Base-by-base conservation (phyloP, 2,888 invertebrate genomes). In the Oscheius sp. region DNA sequence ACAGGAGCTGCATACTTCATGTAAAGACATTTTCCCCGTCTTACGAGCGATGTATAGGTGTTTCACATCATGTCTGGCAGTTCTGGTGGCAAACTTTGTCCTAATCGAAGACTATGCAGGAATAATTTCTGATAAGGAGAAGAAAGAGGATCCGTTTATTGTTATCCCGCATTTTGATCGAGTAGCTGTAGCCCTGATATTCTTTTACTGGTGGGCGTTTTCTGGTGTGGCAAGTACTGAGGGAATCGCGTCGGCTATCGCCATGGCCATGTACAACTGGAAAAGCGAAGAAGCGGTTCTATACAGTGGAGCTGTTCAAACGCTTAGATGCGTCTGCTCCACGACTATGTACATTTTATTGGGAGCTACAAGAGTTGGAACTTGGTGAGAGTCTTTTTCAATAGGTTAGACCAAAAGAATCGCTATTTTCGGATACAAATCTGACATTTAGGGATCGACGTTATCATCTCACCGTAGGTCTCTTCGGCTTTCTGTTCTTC, bases 251-350 rank as follows among this genome's bases (percentile, higher is more conserved):
- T 75, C 82, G 0, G 77, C 80, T 2, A 77, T 81, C 59, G 78
- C 79, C 37, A 82, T 82, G 42, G 79, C 80, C 29, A 82, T 82
- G 80, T 82, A 77, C 73, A 79, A 78, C 35, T 82, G 82, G 82
- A 79, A 74, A 7, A 78, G 79, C 13, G 70, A 76, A 47, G 73
- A 82, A 57, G 82, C 82, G 7, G 78, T 80, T 13, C 73, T 80
- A 4, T 82, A 80, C 66, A 79, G 78, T 66, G 80, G 83, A 35
- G 74, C 79, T 53, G 76, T 82, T 53, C 79, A 80, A 63, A 77
- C 77, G 10, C 47, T 59, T 9, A 71, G 76, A 2, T 82, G 82
- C 59, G 60, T 77, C 0, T 50, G 79, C 55, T 77, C 77, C 5
- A 80, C 80, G 10, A 32, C 72, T 10, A 73, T 76, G 37, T 80